phyloP scores from a whole-genome alignment of 2,797 vertebrate species.

The Mormyrus proboscirostris region DNA sequence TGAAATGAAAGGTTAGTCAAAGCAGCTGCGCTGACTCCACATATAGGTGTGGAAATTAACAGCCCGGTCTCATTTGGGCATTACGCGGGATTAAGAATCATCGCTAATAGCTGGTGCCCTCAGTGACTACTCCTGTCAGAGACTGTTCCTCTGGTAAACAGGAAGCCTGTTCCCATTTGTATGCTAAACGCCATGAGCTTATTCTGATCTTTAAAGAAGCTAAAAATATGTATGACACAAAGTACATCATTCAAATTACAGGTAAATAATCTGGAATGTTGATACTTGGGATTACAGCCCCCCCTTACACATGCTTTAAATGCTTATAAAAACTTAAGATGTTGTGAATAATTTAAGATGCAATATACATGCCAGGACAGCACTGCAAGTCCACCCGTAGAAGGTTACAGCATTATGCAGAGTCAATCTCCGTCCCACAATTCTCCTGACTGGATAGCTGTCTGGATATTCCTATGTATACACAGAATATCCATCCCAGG shows the following conservation, averaged over 20 bases:
- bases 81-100: constrained; percentile 57
- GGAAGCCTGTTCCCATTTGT: neutral
- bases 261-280: constrained; percentile 55
- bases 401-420: neutral
- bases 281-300: constrained; percentile 38
- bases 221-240: constrained; percentile 37
- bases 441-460: neutral
- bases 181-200: neutral
- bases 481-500: neutral
- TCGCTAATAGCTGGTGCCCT: constrained; percentile 11
- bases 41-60: constrained; percentile 54
- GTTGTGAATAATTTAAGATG: neutral
- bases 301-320: neutral
- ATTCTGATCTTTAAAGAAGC: constrained; percentile 42
- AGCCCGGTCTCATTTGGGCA: constrained; percentile 44
- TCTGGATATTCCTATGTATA: neutral
- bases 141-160: neutral
- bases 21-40: constrained; percentile 52
- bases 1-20: constrained; percentile 42
- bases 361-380: neutral
- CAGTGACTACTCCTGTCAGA: neutral
- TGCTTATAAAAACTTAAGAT: neutral
- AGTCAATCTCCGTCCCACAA: neutral
- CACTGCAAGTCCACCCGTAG: neutral
- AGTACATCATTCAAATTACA: constrained; percentile 68